These are phyloP conservation scores for Leptinotarsa tumamoca DNA, from an alignment of 2,888 invertebrate genomes.

Conservation along the genomic window DNA sequence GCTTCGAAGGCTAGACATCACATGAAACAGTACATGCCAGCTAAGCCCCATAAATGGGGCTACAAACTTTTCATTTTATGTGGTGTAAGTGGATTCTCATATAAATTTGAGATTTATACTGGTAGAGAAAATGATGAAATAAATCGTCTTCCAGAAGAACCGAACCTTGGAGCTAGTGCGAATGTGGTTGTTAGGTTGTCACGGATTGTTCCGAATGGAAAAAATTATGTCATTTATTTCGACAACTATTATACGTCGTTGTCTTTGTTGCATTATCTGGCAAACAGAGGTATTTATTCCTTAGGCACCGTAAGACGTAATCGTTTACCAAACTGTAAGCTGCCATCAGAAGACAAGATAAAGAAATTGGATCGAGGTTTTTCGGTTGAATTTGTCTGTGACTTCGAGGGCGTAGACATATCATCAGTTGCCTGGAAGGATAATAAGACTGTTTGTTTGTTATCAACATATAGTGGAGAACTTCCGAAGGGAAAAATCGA, in stretches of 20 bases:
- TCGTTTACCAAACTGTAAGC: constrained; percentile 21
- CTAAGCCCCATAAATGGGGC: constrained; percentile 62
- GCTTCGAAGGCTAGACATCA: constrained; percentile 42
- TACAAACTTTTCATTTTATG: constrained; percentile 53
- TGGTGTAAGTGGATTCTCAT: constrained; percentile 53
- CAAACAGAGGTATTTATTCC: constrained; percentile 22
- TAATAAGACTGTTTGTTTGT: constrained; percentile 20
- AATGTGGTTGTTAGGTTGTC: constrained; percentile 57
- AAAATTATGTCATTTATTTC: constrained; percentile 24
- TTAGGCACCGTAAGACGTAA: constrained; percentile 24
- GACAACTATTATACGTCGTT: constrained; percentile 26
- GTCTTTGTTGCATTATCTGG: constrained; percentile 9
- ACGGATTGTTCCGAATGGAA: constrained; percentile 43
- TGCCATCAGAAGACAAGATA: constrained; percentile 13
- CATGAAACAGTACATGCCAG: constrained; percentile 57
- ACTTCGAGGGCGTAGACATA: constrained; percentile 16
- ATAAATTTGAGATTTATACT: constrained; percentile 58
- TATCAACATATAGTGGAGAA: constrained; percentile 8
- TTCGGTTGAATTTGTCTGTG: constrained; percentile 4
- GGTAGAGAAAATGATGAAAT: constrained; percentile 50
- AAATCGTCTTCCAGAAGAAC: constrained; percentile 47
- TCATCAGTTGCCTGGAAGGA: constrained; percentile 26
- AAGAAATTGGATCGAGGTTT: constrained; percentile 1
- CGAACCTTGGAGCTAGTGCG: constrained; percentile 55
- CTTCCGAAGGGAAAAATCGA: constrained; percentile 19